A percentile compares a stretch with the other conserved stretches of the same genome.
Conservation (phyloP, 2,113 vertebrate genomes). For the Nerophis ophidion region DNA sequence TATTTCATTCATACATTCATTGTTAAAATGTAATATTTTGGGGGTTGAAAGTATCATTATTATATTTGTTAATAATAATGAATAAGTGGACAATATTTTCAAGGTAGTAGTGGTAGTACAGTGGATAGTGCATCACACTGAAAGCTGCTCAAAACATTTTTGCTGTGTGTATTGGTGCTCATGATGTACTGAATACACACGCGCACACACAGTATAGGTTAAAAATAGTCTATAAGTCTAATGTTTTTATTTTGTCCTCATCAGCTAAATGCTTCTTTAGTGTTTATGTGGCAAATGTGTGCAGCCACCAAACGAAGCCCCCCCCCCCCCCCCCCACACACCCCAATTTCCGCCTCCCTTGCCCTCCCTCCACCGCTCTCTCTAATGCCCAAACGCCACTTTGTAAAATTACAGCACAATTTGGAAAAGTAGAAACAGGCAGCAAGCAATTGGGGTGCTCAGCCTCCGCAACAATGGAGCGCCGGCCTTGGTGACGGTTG, state of each 20-base stretch:
- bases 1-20: no score
- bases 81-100: no score
- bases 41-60: no score
- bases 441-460: constrained; percentile 69
- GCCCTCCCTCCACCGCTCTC: constrained; percentile 5
- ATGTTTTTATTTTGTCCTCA: constrained; percentile 24
- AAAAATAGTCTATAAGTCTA: background rate
- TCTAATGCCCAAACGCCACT: constrained; percentile 66
- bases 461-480: constrained; percentile 72
- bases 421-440: constrained; percentile 67
- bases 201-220: no score
- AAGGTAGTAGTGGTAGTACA: no score
- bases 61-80: no score
- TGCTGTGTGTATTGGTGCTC: no score
- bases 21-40: no score
- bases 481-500: constrained; percentile 78
- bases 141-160: no score
- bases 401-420: constrained; percentile 71
- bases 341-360: constrained; percentile 6
- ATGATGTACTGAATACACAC: no score
- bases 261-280: background rate
- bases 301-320: constrained; percentile 51
- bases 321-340: constrained; percentile 43
- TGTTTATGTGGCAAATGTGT: constrained; percentile 41
- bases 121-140: no score